phyloP scores from a whole-genome alignment of 2,113 vertebrate species.

The Chamaea fasciata region DNA sequence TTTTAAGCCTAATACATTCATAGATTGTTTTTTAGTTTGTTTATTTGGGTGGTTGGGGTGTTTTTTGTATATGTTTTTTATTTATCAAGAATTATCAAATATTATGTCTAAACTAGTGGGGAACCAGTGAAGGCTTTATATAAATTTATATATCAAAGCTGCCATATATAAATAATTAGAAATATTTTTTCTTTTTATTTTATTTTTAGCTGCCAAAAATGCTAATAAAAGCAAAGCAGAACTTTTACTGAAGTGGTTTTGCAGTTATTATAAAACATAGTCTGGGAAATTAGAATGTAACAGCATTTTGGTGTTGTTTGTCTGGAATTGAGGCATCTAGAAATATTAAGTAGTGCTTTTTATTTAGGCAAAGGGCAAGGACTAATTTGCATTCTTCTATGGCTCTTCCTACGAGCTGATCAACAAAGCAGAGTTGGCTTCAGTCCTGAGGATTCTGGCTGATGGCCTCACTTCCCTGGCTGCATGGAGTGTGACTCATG shows the following conservation, averaged over 20 bases:
- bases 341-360: constrained; percentile 24
- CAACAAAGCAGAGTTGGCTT: constrained; percentile 32
- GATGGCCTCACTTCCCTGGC: constrained; percentile 18
- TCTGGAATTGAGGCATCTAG: constrained; percentile 2
- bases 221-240: background rate
- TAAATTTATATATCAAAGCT: background rate
- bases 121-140: background rate
- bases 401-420: background rate
- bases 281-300: background rate
- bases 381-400: constrained; percentile 43
- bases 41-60: background rate
- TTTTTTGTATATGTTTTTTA: background rate
- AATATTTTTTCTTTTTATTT: background rate
- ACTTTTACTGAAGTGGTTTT: background rate
- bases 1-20: background rate
- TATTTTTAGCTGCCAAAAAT: background rate
- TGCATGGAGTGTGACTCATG: constrained; percentile 41
- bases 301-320: background rate
- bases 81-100: background rate
- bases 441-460: constrained; percentile 38
- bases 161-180: background rate
- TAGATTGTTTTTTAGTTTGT: background rate
- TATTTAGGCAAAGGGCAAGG: background rate
- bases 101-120: background rate
- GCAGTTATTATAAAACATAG: background rate